These are phyloP conservation scores for Thaumetopoea pityocampa DNA, from an alignment of 1,140 invertebrate genomes.

Conservation along the genomic window DNA sequence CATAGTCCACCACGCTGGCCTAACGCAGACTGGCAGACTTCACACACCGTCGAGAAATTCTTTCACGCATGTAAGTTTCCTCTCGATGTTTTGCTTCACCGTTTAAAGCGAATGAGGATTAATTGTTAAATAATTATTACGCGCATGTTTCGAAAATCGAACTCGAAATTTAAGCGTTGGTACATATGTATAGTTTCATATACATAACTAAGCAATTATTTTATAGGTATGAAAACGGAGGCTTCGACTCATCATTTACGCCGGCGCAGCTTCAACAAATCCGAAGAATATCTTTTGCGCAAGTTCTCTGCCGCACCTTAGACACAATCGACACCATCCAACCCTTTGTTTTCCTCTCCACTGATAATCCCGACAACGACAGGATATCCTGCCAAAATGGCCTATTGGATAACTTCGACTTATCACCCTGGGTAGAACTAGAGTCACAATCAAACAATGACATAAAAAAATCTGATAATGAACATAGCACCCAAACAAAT, in stretches of 20 bases:
- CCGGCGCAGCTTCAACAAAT: constrained; percentile 92
- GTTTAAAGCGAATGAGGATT: too few species aligned
- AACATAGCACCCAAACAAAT: constrained; percentile 31
- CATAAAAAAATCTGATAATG: constrained; percentile 49
- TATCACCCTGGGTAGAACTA: constrained; percentile 78
- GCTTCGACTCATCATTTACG: constrained; percentile 84
- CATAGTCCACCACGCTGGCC: too few species aligned
- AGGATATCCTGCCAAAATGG: constrained; percentile 82
- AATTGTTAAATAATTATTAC: too few species aligned
- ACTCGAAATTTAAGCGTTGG: too few species aligned
- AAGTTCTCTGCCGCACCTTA: constrained; percentile 91
- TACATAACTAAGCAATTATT: too few species aligned
- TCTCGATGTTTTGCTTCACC: too few species aligned
- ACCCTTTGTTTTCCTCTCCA: constrained; percentile 84
- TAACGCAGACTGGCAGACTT: too few species aligned
- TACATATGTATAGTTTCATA: too few species aligned
- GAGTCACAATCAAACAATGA: constrained; percentile 53
- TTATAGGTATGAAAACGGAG: constrained; percentile 85
- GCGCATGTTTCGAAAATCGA: too few species aligned
- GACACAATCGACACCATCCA: constrained; percentile 84
- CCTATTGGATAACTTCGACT: constrained; percentile 83
- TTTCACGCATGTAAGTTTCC: too few species aligned
- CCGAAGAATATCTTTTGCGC: constrained; percentile 85
- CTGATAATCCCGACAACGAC: constrained; percentile 79
- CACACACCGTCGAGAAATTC: too few species aligned